A percentile compares a stretch with the other conserved stretches of the same genome.
Evolutionary conservation across 2,797 vertebrate genomes (phyloP).

Genomic region (Ataeniobius toweri): DNA sequence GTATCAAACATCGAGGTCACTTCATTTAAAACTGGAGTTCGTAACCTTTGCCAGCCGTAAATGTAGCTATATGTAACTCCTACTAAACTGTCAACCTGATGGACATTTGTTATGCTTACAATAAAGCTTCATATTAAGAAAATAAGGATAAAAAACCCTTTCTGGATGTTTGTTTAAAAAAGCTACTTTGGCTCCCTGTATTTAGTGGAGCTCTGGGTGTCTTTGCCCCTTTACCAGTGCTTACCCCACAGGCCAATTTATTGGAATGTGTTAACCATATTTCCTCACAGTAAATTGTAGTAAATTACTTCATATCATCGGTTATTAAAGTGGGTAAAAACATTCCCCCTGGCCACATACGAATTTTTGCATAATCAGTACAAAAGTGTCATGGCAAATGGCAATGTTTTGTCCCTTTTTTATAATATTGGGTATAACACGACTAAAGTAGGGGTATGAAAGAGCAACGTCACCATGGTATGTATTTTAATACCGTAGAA

Average conservation of each 20-base stretch:
- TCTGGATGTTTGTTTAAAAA: not conserved
- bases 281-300: not conserved
- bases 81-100: too few species aligned
- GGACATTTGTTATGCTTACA: not conserved
- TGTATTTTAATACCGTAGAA: too few species aligned
- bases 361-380: not conserved
- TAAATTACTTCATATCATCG: not conserved
- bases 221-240: not conserved
- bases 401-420: too few species aligned
- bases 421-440: not conserved
- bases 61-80: not conserved
- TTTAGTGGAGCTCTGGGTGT: not conserved
- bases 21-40: not conserved
- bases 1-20: not conserved
- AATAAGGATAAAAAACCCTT: not conserved
- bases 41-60: not conserved
- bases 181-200: too few species aligned
- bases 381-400: too few species aligned
- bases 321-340: not conserved
- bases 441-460: not conserved
- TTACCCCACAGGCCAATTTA: not conserved
- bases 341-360: too few species aligned
- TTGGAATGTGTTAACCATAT: not conserved
- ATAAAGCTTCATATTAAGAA: not conserved
- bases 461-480: too few species aligned